A percentile compares a stretch with the other conserved stretches of the same genome.
Conservation (phyloP, 2,888 invertebrate species). For the Trissolcus japonicus region DNA sequence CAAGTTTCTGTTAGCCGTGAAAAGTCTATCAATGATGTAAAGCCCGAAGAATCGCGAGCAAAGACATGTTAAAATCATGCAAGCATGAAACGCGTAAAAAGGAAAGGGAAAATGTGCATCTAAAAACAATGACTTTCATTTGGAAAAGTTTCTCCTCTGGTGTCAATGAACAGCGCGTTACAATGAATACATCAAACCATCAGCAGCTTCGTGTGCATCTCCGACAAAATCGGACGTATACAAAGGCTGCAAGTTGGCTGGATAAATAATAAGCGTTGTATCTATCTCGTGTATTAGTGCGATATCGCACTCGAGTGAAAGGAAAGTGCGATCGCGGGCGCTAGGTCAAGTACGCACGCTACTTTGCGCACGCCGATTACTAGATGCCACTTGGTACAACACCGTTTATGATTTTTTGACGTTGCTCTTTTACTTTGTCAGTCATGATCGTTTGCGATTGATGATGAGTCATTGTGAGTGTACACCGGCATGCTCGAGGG, state of each 20-base stretch:
- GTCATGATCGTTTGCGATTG: conserved; percentile 22
- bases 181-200: conserved; percentile 34
- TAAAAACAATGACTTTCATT: conserved; percentile 58
- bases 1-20: neutral
- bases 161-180: conserved; percentile 53
- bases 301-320: conserved; percentile 59
- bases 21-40: conserved; percentile 7
- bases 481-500: neutral
- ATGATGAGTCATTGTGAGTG: conserved; percentile 29
- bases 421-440: conserved; percentile 22
- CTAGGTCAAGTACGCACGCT: conserved; percentile 61
- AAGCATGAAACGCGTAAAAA: conserved; percentile 48
- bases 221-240: conserved; percentile 17
- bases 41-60: conserved; percentile 4
- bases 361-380: conserved; percentile 39
- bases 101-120: conserved; percentile 50
- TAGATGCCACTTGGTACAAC: conserved; percentile 33
- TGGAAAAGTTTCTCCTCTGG: conserved; percentile 52
- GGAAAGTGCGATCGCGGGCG: conserved; percentile 58
- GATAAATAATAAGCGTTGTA: conserved; percentile 28
- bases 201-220: conserved; percentile 35
- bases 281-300: conserved; percentile 13
- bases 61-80: conserved; percentile 44
- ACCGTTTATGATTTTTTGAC: conserved; percentile 42
- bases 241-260: conserved; percentile 18